Evolutionary conservation across 2,888 invertebrate genomes (phyloP), one percentile per base, ranked within the genome.

Genomic region (Cantharis rustica): DNA sequence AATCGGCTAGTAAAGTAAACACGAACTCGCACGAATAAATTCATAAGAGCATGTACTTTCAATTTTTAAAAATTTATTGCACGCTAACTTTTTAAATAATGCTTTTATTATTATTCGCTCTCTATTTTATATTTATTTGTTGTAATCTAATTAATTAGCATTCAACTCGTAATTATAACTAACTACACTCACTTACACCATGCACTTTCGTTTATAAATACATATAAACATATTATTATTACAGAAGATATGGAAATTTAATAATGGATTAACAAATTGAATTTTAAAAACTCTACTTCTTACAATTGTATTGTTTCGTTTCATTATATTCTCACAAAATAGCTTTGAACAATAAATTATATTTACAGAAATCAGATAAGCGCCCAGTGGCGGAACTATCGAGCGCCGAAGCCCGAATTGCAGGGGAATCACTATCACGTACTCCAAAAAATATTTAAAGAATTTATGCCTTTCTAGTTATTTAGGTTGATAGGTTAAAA

Each of bases 1-100:
- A 79, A 80, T 79, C 64, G 72, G 23, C 71, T 62, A 11, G 68
- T 1, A 13, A 62, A 61, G 47, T 63, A 17, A 20, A 5, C 16
- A 31, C 75, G 75, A 63, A 31, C 10, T 4, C 9, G 3, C 3
- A 16, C 78, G 78, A 73, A 68, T 68, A 16, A 16, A 16, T 9
- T 16, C 72, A n/a, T 7, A 47, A 47, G n/a, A n/a, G n/a, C 47
- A 2, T 47, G 47, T 1, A 47, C n/a, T 47, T 47, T 47, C 47
- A 47, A 47, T 47, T 47, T 47, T 47, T n/a, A 47, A 47, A 47
- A 47, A 47, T 47, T 47, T 47, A 47, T 47, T 47, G n/a, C 47
- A 47, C 4, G 47, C 13, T 7, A 47, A 47, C 47, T 47, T 47
- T 47, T 47, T 47, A 47, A 47, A 47, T 47, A 47, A n/a, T n/a